Base-by-base conservation (phyloP, 1,140 invertebrate species). In the Aphis gossypii region DNA sequence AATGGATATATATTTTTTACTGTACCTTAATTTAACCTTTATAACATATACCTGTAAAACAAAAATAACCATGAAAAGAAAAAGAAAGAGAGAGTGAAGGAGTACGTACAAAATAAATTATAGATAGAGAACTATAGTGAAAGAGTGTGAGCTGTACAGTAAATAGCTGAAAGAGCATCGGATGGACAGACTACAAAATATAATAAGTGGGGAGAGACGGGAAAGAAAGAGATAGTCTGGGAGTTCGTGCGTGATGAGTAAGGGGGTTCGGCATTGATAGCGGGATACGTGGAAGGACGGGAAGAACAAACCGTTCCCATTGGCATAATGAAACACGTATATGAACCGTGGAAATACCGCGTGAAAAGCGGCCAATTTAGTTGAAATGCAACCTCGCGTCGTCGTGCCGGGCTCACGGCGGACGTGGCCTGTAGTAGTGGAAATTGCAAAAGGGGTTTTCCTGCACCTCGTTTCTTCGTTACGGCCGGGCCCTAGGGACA, bases 391-490 rank as follows among this genome's bases (percentile, higher is more conserved):
- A 82, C 68, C 68, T 83, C 92, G 92, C 68, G n/a, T 83, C 92
- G 92, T 86, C 41, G 92, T 93, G 82, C 9, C n/a, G 20, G 35
- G 91, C 54, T 38, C 5, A 35, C 23, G 23, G 48, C 21, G 25
- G 46, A n/a, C 14, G 48, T 7, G 82, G 48, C 14, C 23, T 41
- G 48, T 20, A 56, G 48, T 48, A 18, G 25, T 83, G 92, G 92
- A 93, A 93, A 93, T 93, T 93, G 92, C 82, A 93, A 93, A 93
- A 93, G 35, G 76, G 82, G 48, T 92, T 86, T n/a, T 54, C 92
- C 82, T 51, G 92, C 92, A 93, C 92, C 92, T 93, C 92, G 92
- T 93, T 93, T 93, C 92, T 93, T 86, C 92, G 92, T 93, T 93
- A 93, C 76, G 82, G 76, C 44, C 8, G 35, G 46, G 48, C 92